phyloP scores from a whole-genome alignment of 2,888 invertebrate genomes.

The Ophion costatus region DNA sequence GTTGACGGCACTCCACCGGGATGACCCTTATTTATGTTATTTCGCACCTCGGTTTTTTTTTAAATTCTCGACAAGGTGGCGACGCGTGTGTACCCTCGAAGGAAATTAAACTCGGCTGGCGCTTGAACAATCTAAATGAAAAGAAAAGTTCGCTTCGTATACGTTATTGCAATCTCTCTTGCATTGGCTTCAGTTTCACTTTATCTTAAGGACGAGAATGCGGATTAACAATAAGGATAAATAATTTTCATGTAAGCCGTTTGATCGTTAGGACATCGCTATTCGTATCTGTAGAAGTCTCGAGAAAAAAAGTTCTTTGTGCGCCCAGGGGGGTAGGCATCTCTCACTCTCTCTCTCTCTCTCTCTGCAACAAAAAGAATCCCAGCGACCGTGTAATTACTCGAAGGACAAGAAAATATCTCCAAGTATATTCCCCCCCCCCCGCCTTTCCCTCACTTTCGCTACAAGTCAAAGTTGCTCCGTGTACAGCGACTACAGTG shows the following conservation, averaged over 20 bases:
- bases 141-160: background rate
- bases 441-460: background rate
- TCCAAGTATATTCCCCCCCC: background rate
- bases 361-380: background rate
- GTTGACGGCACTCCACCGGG: slow-evolving; percentile 15
- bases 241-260: background rate
- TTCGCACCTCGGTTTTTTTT: slow-evolving; percentile 25
- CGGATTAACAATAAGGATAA: background rate
- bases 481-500: slow-evolving; percentile 16
- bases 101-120: background rate
- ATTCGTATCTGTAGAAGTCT: background rate
- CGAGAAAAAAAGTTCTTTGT: background rate
- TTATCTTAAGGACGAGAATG: background rate
- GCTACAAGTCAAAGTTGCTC: slow-evolving; percentile 15
- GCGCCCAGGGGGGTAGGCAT: no score
- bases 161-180: background rate
- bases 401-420: slow-evolving; percentile 43
- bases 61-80: slow-evolving; percentile 24
- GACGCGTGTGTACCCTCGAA: slow-evolving; percentile 16
- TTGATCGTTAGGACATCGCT: background rate
- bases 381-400: slow-evolving; percentile 26
- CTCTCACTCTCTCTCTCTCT: no score
- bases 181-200: no score
- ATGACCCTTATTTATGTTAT: slow-evolving; percentile 53
- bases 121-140: slow-evolving; percentile 4